Conservation (phyloP, 2,113 vertebrate species). For the Pterocles burchelli region DNA sequence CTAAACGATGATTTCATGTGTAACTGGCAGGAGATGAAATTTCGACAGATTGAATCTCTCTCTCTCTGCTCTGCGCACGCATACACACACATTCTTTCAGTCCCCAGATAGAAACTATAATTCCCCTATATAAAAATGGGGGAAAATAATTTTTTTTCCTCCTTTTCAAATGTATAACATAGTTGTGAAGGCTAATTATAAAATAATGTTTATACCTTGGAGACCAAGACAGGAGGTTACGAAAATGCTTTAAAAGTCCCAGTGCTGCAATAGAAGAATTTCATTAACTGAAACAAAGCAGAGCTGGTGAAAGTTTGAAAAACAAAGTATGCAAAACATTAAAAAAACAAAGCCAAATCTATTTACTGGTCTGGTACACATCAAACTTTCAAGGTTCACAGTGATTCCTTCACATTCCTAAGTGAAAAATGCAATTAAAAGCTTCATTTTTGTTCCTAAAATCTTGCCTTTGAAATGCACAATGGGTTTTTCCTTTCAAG, state of each 20-base stretch:
- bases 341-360: constrained; percentile 58
- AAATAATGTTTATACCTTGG: constrained; percentile 83
- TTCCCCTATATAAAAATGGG: constrained; percentile 73
- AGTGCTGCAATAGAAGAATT: constrained; percentile 77
- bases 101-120: constrained; percentile 77
- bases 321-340: constrained; percentile 70
- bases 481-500: constrained; percentile 14
- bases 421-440: constrained; percentile 57
- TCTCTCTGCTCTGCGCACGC: constrained; percentile 27
- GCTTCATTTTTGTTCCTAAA: constrained; percentile 24
- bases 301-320: constrained; percentile 75
- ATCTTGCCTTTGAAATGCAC: constrained; percentile 6
- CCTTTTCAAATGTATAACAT: constrained; percentile 78
- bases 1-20: constrained; percentile 64
- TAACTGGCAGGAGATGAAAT: constrained; percentile 74
- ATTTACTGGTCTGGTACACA: constrained; percentile 64
- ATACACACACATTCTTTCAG: constrained; percentile 57
- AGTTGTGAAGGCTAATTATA: constrained; percentile 84
- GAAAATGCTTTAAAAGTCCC: constrained; percentile 81
- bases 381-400: constrained; percentile 48
- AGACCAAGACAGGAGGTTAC: constrained; percentile 76
- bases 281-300: constrained; percentile 83
- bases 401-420: constrained; percentile 57
- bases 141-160: constrained; percentile 70
- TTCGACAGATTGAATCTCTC: constrained; percentile 70